A percentile compares a stretch with the other conserved stretches of the same genome.
These are phyloP conservation scores for Montifringilla adamsi DNA, from an alignment of 2,113 vertebrate species.

Conservation along the genomic window DNA sequence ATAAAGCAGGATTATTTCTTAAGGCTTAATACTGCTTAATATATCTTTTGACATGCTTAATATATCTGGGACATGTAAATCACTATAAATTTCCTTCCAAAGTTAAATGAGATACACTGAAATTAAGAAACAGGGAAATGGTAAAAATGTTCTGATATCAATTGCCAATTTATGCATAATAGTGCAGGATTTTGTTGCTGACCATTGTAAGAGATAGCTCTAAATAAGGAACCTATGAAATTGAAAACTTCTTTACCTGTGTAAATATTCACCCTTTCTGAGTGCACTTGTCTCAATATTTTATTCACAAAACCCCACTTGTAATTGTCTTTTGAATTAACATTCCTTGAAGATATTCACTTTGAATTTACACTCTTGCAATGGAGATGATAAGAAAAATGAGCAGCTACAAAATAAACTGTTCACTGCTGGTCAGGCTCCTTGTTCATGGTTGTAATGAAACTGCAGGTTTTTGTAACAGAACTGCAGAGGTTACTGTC, in stretches of 20 bases:
- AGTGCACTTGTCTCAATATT: neutral
- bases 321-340: neutral
- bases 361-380: neutral
- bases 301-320: neutral
- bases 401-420: neutral
- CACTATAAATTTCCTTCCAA: neutral
- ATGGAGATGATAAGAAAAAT: neutral
- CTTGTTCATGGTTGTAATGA: neutral
- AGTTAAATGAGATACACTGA: conserved; percentile 3
- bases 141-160: neutral
- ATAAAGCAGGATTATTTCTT: conserved; percentile 19
- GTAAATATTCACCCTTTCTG: neutral
- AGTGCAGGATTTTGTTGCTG: neutral
- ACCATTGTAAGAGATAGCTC: neutral
- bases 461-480: neutral
- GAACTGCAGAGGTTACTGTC: neutral
- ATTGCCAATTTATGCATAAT: neutral
- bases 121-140: conserved; percentile 22
- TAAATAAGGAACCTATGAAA: neutral
- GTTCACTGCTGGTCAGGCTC: neutral
- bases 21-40: neutral
- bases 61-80: neutral
- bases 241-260: neutral
- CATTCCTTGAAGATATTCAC: neutral
- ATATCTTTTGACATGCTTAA: neutral